phyloP scores from a whole-genome alignment of 2,888 invertebrate species.

The Alitta virens region DNA sequence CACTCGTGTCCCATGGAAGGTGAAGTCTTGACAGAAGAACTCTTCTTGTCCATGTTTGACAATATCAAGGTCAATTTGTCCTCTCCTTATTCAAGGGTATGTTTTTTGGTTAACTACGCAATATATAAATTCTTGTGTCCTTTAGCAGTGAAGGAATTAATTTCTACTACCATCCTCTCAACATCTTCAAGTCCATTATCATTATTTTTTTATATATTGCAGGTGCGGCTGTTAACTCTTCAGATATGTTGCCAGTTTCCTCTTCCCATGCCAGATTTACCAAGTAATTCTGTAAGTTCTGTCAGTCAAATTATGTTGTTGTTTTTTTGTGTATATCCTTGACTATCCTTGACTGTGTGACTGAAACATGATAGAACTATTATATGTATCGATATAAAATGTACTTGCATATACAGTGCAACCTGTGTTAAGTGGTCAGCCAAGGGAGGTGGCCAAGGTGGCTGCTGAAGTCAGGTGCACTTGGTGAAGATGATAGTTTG shows the following conservation, averaged over 20 bases:
- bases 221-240: conserved; percentile 70
- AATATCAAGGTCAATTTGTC: conserved; percentile 66
- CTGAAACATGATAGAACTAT: neutral
- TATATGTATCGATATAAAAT: no score
- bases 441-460: no score
- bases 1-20: neutral
- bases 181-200: no score
- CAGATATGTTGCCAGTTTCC: conserved; percentile 74
- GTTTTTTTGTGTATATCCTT: neutral
- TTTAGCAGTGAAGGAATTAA: no score
- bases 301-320: no score
- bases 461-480: no score
- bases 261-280: conserved; percentile 34
- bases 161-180: no score
- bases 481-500: no score
- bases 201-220: conserved; percentile 11
- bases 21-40: conserved; percentile 31
- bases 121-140: no score
- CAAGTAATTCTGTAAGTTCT: conserved; percentile 32
- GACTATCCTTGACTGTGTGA: neutral
- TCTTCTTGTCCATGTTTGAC: conserved; percentile 59
- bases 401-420: no score
- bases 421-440: no score
- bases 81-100: conserved; percentile 69
- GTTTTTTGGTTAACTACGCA: no score